Conservation (phyloP, 2,888 invertebrate genomes). For the Drosophila borborema region DNA sequence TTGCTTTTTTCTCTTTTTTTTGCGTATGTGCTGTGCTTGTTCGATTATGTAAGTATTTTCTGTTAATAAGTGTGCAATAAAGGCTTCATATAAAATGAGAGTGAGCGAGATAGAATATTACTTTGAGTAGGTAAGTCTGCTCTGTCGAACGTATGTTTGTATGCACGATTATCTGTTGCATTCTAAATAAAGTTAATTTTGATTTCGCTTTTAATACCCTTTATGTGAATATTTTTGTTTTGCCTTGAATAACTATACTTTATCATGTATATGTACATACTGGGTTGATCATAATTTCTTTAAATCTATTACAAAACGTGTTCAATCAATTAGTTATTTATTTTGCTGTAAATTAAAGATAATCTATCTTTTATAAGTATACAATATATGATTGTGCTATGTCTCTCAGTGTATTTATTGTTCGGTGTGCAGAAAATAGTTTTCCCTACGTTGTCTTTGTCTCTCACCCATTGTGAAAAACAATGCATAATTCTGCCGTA, state of each 20-base stretch:
- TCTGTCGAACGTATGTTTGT: neutral
- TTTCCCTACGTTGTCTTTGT: neutral
- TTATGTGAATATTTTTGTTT: neutral
- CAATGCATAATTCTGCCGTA: conserved; percentile 70
- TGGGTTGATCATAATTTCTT: too few species aligned
- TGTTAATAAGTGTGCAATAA: neutral
- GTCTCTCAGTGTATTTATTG: neutral
- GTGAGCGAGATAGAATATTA: neutral
- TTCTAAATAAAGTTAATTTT: neutral
- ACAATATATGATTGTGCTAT: too few species aligned
- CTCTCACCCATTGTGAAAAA: conserved; percentile 40
- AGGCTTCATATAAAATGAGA: too few species aligned
- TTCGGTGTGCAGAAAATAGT: neutral
- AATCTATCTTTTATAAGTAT: too few species aligned
- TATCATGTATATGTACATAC: too few species aligned
- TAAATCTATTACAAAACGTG: too few species aligned
- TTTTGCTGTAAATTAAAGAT: too few species aligned
- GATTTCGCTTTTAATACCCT: neutral
- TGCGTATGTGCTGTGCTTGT: neutral
- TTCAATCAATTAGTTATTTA: too few species aligned
- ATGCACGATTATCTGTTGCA: neutral
- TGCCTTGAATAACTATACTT: too few species aligned
- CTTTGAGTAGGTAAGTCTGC: neutral
- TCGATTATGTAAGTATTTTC: too few species aligned
- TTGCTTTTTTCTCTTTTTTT: neutral